A percentile compares a stretch with the other conserved stretches of the same genome.
Conservation (phyloP, 2,113 vertebrate genomes). For the Hydropotes inermis region DNA sequence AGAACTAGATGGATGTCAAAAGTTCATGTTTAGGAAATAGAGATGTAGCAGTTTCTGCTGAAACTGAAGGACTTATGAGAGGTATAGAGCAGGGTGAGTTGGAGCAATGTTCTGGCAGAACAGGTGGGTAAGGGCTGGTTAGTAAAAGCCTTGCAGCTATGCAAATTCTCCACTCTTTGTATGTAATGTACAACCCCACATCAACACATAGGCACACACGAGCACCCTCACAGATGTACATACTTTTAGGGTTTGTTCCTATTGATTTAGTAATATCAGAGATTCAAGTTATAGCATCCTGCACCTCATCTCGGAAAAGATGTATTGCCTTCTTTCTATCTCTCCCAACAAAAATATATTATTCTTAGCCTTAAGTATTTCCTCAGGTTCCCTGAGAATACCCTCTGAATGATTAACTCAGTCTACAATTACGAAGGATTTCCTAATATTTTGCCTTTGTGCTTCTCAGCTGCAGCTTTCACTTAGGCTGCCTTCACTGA, state of each 20-base stretch:
- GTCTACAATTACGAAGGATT: conserved; percentile 37
- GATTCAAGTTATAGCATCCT: not conserved
- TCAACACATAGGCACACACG: not conserved
- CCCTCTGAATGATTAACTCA: conserved; percentile 1
- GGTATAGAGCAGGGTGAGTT: not conserved
- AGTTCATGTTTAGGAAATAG: not conserved
- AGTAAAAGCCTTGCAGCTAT: not conserved
- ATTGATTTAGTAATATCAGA: not conserved
- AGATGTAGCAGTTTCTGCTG: not conserved
- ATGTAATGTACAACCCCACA: not conserved
- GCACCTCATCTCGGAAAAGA: not conserved
- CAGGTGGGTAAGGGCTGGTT: not conserved
- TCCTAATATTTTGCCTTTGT: conserved; percentile 1
- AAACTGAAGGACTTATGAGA: not conserved
- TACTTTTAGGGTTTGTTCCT: not conserved
- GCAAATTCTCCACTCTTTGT: not conserved
- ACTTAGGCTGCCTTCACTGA: conserved; percentile 52
- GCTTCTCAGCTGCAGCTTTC: conserved; percentile 27
- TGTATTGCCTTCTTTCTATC: not conserved
- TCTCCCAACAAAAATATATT: not conserved
- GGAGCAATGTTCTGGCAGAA: not conserved
- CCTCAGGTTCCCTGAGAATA: conserved; percentile 1
- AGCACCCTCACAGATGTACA: not conserved
- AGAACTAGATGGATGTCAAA: not conserved
- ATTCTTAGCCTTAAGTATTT: conserved; percentile 29